Evolutionary conservation across 2,797 vertebrate species (phyloP).

Genomic region (Balearica regulorum): DNA sequence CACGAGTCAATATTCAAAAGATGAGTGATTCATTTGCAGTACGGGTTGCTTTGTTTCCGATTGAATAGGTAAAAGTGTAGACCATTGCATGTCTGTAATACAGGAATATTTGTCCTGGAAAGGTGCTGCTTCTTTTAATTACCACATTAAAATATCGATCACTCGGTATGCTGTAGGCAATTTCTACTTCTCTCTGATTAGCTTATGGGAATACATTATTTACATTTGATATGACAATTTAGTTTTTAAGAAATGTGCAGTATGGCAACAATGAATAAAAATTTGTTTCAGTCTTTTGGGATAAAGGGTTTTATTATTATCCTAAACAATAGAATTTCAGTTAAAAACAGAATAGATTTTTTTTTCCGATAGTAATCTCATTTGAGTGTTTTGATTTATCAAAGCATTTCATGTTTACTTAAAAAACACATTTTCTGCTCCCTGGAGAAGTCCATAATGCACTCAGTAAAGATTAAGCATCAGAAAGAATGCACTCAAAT

Average conservation of each 20-base stretch:
- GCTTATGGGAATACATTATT: background rate
- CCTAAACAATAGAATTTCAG: slow-evolving; percentile 29
- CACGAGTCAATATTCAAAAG: background rate
- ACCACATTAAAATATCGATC: slow-evolving; percentile 9
- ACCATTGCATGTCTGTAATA: background rate
- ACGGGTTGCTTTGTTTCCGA: background rate
- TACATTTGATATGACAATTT: slow-evolving; percentile 39
- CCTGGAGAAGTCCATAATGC: slow-evolving; percentile 70
- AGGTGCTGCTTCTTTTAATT: background rate
- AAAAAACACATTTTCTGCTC: slow-evolving; percentile 59
- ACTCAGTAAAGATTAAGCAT: slow-evolving; percentile 60
- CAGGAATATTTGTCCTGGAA: background rate
- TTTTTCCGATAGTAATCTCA: slow-evolving; percentile 45
- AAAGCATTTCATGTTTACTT: slow-evolving; percentile 67
- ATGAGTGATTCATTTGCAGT: background rate
- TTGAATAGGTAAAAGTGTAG: background rate
- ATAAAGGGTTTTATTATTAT: slow-evolving; percentile 53
- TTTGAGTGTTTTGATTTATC: slow-evolving; percentile 75
- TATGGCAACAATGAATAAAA: slow-evolving; percentile 28
- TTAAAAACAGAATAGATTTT: slow-evolving; percentile 42
- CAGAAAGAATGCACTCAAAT: slow-evolving; percentile 63
- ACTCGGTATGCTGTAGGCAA: background rate
- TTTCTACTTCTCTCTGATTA: slow-evolving; percentile 56
- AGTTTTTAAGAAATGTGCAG: slow-evolving; percentile 24
- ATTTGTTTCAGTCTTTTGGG: slow-evolving; percentile 36